Evolutionary conservation across 1,140 invertebrate species (phyloP), one percentile per base, ranked within the genome.

Genomic region (Atta cephalotes): DNA sequence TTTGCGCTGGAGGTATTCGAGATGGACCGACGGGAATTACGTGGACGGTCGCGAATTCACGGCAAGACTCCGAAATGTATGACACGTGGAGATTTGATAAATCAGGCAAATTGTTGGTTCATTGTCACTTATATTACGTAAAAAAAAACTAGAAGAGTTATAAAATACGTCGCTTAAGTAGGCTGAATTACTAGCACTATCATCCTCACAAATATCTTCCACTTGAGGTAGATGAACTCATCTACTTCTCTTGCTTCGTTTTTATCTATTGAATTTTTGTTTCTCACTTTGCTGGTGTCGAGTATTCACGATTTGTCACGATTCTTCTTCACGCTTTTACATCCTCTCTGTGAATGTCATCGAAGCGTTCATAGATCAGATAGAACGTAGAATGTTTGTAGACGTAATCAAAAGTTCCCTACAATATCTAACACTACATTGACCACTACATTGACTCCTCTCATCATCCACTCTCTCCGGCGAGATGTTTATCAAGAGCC

Each of bases 141-240:
- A 89, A 80, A 31, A 80, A 31, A 28, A 39, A 79, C 21, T 35
- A 21, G 35, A 31, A 86, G 87, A 74, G 66, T 58, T 53, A 51
- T 79, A 21, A 72, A 88, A 35, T 35, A 63, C n/a, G 21, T 3
- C 51, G 12, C 21, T 28, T 25, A 80, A 88, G 60, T 76, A 56
- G 87, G 76, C 77, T 89, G 81, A 81, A 65, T 10, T 35, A 74
- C 3, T 56, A 18, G 56, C 77, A 81, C 63, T 86, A 51, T 81
- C 68, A 35, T 76, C 28, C 10, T 53, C 45, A 10, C 62, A 14
- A 21, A 45, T 5, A 31, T 18, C 2, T 62, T 70, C 18, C 31
- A 28, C 21, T 18, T 63, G 14, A 45, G 9, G 21, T 21, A 49
- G 66, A 6, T 39, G n/a, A 81, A 58, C 1, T 35, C 21, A 14